A percentile compares a stretch with the other conserved stretches of the same genome.
These are phyloP conservation scores for Acipenser oxyrinchus DNA, from an alignment of 2,797 vertebrate species.

Conservation along the genomic window DNA sequence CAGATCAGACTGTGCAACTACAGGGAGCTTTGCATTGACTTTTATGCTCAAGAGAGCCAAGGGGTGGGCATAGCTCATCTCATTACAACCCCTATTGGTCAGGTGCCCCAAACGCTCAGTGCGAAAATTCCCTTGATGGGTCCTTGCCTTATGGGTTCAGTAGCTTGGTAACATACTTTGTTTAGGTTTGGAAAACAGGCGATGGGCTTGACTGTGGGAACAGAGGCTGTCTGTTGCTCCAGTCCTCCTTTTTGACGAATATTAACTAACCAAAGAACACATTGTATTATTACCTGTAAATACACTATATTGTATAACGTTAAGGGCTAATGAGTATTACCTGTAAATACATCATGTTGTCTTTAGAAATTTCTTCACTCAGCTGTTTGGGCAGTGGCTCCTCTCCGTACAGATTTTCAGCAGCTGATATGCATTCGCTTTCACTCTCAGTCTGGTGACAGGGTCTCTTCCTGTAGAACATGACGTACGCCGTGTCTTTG, in stretches of 20 bases:
- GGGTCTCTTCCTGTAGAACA: conserved; percentile 56
- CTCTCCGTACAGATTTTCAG: conserved; percentile 23
- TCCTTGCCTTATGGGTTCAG: background rate
- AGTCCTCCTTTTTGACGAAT: background rate
- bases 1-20: no score
- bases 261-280: background rate
- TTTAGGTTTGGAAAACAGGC: background rate
- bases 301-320: background rate
- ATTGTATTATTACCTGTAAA: background rate
- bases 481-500: conserved; percentile 67
- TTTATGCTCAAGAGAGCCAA: no score
- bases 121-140: no score
- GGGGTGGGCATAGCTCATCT: no score
- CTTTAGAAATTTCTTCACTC: conserved; percentile 71
- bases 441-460: conserved; percentile 16
- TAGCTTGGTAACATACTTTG: background rate
- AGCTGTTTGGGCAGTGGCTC: conserved; percentile 56
- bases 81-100: no score
- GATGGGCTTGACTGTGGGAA: background rate
- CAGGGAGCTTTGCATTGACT: no score
- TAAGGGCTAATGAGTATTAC: conserved; percentile 33
- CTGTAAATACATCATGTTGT: conserved; percentile 68
- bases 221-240: no score
- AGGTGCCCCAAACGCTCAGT: no score
- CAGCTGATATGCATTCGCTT: conserved; percentile 2